Evolutionary conservation across 2,888 invertebrate species (phyloP).

Genomic region (Lordiphosa fenestrarum): DNA sequence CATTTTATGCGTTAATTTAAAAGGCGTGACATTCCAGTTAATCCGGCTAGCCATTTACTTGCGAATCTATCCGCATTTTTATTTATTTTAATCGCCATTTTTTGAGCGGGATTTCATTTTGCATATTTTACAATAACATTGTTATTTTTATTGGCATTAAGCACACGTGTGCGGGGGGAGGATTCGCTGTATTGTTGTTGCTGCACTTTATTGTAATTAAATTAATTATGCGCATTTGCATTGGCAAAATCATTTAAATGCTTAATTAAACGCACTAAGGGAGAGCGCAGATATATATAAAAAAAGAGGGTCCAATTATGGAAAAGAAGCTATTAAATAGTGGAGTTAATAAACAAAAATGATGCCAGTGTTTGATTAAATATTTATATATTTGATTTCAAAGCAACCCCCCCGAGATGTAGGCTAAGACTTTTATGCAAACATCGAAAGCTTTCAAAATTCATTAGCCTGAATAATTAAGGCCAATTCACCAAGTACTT

Average conservation of each 20-base stretch:
- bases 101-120: conserved; percentile 13
- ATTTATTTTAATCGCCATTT: conserved; percentile 45
- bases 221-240: conserved; percentile 69
- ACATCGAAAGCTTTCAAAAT: too few relatives aligned
- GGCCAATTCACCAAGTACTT: too few relatives aligned
- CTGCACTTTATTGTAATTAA: conserved; percentile 60
- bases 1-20: conserved; percentile 58
- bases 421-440: neutral
- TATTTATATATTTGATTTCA: neutral
- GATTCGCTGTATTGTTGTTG: conserved; percentile 13
- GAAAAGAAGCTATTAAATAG: conserved; percentile 4
- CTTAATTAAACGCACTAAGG: conserved; percentile 50
- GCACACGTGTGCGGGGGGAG: conserved; percentile 2
- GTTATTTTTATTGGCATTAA: conserved; percentile 27
- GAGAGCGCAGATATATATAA: conserved; percentile 1
- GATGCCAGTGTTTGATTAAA: too few relatives aligned
- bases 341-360: neutral
- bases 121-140: conserved; percentile 34
- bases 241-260: conserved; percentile 63
- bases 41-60: conserved; percentile 24
- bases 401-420: neutral
- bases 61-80: conserved; percentile 38
- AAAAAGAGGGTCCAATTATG: neutral
- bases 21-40: conserved; percentile 54
- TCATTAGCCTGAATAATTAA: too few relatives aligned